These are phyloP conservation scores for Phaedon cochleariae DNA, from an alignment of 2,888 invertebrate genomes.

Conservation along the genomic window DNA sequence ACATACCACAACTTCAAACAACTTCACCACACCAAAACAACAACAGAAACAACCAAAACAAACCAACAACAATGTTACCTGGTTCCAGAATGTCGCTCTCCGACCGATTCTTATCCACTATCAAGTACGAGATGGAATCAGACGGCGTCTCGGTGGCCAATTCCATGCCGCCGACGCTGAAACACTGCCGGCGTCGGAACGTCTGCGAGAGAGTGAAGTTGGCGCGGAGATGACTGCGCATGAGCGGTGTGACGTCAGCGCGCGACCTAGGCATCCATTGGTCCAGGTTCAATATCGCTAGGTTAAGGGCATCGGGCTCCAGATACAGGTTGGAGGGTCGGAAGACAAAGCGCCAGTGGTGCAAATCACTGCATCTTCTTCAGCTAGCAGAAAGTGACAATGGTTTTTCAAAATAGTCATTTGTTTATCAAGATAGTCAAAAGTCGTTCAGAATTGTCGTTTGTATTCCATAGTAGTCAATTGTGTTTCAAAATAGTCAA, in stretches of 20 bases:
- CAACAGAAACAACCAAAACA: background rate
- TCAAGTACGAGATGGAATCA: conserved; percentile 33
- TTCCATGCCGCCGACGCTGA: conserved; percentile 34
- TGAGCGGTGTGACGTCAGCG: conserved; percentile 68
- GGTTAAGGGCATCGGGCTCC: conserved; percentile 56
- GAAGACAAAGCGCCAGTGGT: background rate
- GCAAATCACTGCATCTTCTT: too few species aligned
- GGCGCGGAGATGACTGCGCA: conserved; percentile 55
- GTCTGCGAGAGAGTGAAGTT: conserved; percentile 42
- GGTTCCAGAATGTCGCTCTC: conserved; percentile 33
- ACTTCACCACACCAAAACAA: background rate
- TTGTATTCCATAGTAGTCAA: too few species aligned
- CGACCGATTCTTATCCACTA: conserved; percentile 36
- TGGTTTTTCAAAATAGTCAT: too few species aligned
- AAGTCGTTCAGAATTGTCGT: too few species aligned
- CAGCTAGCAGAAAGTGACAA: too few species aligned
- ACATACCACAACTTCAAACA: background rate
- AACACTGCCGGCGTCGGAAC: conserved; percentile 34
- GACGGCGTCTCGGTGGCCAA: conserved; percentile 41
- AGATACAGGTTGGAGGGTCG: background rate
- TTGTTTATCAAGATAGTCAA: too few species aligned
- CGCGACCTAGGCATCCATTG: conserved; percentile 65
- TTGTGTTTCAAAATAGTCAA: too few species aligned
- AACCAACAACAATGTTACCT: conserved; percentile 20
- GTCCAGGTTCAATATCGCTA: conserved; percentile 58